Evolutionary conservation across 2,888 invertebrate genomes (phyloP), one percentile per base, ranked within the genome.

Genomic region (Metallyticus violacea): DNA sequence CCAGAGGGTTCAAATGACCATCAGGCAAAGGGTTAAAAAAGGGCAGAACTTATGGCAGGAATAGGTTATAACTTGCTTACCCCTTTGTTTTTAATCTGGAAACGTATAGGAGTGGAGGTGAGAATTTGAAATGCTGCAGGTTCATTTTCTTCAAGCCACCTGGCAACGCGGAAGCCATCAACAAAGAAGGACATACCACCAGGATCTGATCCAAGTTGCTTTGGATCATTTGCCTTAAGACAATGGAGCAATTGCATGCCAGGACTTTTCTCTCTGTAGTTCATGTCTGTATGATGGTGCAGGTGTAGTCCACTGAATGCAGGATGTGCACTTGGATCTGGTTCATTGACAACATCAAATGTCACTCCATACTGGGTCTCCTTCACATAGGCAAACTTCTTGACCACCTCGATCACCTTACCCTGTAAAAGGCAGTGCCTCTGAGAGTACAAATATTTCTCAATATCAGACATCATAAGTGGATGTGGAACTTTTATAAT

Each of bases 201-300:
- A 27, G 89, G 89, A 86, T 90, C 90, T 26, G 85, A 87, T 7
- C 88, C 89, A 25, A 87, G 86, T 77, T 89, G 87, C 28, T 89
- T 88, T 4, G 89, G 88, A 80, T 89, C 87, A 62, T 89, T 89
- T 7, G 90, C 90, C 89, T 91, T 89, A 76, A 91, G 87, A 85
- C 91, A 91, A 86, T 91, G 91, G 7, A 91, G 89, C 27, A 91
- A 88, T 88, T 91, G 91, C 88, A 91, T 89, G 6, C 91, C 91
- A 6, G 91, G 91, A 77, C 90, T 90, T 87, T 91, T 91, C 88
- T 91, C 91, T 26, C 91, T 87, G 86, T 91, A 91, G 86, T 90
- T 90, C 90, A 91, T 90, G 86, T 91, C 91, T 5, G 91, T 91
- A 87, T 91, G 91, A 62, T 90, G 89, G 77, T 90, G 90, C 79